phyloP scores from a whole-genome alignment of 2,888 invertebrate species.

The Orthosia incerta region DNA sequence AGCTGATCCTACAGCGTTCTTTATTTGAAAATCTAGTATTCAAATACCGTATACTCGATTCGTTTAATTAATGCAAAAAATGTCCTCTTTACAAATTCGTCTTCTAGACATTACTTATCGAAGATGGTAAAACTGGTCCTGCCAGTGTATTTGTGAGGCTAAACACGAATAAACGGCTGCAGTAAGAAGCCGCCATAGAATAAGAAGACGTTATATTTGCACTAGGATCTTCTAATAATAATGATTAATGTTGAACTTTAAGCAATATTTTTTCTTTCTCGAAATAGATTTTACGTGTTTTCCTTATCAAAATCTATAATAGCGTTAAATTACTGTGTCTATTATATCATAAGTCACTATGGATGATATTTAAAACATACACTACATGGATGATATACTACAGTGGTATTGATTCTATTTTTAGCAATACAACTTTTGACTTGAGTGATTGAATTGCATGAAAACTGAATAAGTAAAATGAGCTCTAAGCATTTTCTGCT shows the following conservation, averaged over 20 bases:
- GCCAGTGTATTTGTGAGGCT: constrained; percentile 51
- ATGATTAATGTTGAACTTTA: neutral
- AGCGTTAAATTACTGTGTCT: neutral
- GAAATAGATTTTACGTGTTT: constrained; percentile 12
- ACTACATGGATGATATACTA: too few relatives aligned
- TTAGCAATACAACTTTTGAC: neutral
- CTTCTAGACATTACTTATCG: constrained; percentile 49
- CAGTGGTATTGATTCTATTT: neutral
- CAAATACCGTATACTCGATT: constrained; percentile 44
- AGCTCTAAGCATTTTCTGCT: neutral
- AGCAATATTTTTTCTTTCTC: neutral
- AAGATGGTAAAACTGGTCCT: constrained; percentile 59
- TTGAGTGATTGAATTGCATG: neutral
- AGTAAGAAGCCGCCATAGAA: neutral
- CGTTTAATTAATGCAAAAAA: constrained; percentile 59
- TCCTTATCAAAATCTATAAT: neutral
- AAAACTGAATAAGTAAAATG: constrained; percentile 2
- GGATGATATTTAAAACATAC: too few relatives aligned
- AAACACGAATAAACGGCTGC: constrained; percentile 25
- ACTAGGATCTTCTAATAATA: constrained; percentile 26
- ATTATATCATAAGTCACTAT: too few relatives aligned
- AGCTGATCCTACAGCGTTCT: constrained; percentile 25
- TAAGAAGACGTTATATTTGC: constrained; percentile 11
- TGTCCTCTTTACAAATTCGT: constrained; percentile 57
- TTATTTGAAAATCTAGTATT: constrained; percentile 49